These are phyloP conservation scores for Anniella stebbinsi DNA, from an alignment of 2,797 vertebrate genomes.

Conservation along the genomic window DNA sequence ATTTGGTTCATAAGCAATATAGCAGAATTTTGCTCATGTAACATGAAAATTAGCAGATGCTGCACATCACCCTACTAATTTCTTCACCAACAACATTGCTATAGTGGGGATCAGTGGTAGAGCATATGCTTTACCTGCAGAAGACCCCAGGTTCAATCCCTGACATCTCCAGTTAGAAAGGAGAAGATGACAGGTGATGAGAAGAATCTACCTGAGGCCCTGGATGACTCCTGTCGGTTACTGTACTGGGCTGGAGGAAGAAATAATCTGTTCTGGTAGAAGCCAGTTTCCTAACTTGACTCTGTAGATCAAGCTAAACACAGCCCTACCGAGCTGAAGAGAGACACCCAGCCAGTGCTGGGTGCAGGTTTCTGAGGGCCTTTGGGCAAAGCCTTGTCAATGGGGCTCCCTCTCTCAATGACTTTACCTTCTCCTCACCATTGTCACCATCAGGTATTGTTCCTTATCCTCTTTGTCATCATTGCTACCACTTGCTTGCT, in stretches of 20 bases:
- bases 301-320: background rate
- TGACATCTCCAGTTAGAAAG: background rate
- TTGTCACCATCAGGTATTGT: too few relatives aligned
- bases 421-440: too few relatives aligned
- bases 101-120: background rate
- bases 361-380: too few relatives aligned
- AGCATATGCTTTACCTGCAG: background rate
- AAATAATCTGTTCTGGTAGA: background rate
- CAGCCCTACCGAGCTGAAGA: background rate
- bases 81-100: slow-evolving; percentile 30
- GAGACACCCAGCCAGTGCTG: too few relatives aligned
- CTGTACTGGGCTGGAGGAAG: background rate
- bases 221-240: background rate
- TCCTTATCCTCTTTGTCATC: too few relatives aligned
- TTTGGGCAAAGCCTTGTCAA: too few relatives aligned
- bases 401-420: too few relatives aligned
- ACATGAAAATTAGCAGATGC: slow-evolving; percentile 55
- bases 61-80: slow-evolving; percentile 41
- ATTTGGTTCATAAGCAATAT: background rate
- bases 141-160: background rate
- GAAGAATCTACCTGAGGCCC: background rate
- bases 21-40: background rate
- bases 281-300: slow-evolving; percentile 6
- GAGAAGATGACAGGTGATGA: background rate
- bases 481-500: too few relatives aligned